Percentiles rank a stretch among this genome's conserved stretches.
phyloP scores from a whole-genome alignment of 2,797 vertebrate genomes.

The Hoplostethus mediterraneus region DNA sequence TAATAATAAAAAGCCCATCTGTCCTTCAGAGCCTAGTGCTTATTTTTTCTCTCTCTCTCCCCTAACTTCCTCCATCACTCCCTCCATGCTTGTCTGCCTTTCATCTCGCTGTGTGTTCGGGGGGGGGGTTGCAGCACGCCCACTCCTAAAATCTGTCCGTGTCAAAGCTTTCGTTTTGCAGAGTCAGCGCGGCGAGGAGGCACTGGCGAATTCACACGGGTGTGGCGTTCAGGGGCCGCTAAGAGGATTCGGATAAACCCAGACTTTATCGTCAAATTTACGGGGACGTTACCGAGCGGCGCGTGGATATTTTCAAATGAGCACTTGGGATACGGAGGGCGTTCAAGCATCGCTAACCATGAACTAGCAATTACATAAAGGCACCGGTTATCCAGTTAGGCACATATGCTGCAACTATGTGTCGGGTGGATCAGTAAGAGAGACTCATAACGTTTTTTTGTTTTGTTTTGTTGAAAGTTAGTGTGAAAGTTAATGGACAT shows the following conservation, averaged over 20 bases:
- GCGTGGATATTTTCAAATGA: conserved; percentile 31
- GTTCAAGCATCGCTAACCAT: conserved; percentile 7
- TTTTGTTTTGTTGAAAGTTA: too few species aligned
- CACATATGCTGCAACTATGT: background rate
- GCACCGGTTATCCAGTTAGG: background rate
- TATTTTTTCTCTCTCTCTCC: conserved; percentile 30
- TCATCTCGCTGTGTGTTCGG: conserved; percentile 37
- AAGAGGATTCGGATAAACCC: conserved; percentile 6
- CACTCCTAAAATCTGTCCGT: conserved; percentile 31
- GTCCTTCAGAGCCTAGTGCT: conserved; percentile 37
- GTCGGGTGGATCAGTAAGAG: background rate
- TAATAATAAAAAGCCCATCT: conserved; percentile 39
- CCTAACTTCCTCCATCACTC: conserved; percentile 6
- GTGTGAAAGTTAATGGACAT: conserved; percentile 23
- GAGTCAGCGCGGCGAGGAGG: conserved; percentile 27
- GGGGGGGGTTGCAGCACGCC: conserved; percentile 20
- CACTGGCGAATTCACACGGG: conserved; percentile 10
- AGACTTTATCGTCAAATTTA: conserved; percentile 17
- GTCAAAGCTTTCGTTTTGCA: conserved; percentile 25
- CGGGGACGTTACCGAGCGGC: background rate
- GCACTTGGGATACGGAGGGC: background rate
- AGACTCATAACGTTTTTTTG: too few species aligned
- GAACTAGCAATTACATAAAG: conserved; percentile 25
- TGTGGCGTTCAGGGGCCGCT: background rate
- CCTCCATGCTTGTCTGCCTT: conserved; percentile 39